Evolutionary conservation across 1,140 invertebrate genomes (phyloP), one percentile per base, ranked within the genome.

Genomic region (Pararge aegeria): DNA sequence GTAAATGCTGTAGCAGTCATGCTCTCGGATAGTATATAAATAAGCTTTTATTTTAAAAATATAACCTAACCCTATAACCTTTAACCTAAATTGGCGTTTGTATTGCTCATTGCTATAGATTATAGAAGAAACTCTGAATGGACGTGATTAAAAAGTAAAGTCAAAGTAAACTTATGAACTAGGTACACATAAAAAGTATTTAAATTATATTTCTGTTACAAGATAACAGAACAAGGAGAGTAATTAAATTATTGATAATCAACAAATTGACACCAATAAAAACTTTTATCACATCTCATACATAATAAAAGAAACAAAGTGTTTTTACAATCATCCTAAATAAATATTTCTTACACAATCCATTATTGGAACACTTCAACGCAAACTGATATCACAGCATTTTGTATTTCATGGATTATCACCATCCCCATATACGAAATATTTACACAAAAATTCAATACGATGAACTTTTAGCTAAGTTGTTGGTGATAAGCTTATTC

Each of bases 321-420:
- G 1, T 40, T 40, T 40, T 18, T 16, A 40, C 38, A 40, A 40
- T 20, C 10, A 2, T 46, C 7, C 2, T 46, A 20, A 46, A 20
- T 46, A 46, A 20, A 18, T 18, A 20, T 46, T 20, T 46, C 16
- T 20, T 46, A 20, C 15, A 15, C 54, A 63, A 46, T 62, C 54
- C 61, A 64, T 59, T 63, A 56, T 52, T 54, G 49, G 59, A 70
- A 60, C 53, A 30, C 34, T 68, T 73, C 67, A 84, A 76, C 71
- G 70, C 78, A 76, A 87, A 86, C 81, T 86, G 82, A 85, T 89
- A 89, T 89, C 86, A 89, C 86, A 89, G 86, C 82, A 84, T 83
- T 84, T 84, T 79, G 69, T 80, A 80, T 84, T 70, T 74, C 69
- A 66, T 78, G 76, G 58, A 65, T 68, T 69, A 69, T 68, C 67